Percentiles rank a stretch among this genome's conserved stretches.
Conservation (phyloP, 1,140 invertebrate species). For the Hycleus phaleratus region DNA sequence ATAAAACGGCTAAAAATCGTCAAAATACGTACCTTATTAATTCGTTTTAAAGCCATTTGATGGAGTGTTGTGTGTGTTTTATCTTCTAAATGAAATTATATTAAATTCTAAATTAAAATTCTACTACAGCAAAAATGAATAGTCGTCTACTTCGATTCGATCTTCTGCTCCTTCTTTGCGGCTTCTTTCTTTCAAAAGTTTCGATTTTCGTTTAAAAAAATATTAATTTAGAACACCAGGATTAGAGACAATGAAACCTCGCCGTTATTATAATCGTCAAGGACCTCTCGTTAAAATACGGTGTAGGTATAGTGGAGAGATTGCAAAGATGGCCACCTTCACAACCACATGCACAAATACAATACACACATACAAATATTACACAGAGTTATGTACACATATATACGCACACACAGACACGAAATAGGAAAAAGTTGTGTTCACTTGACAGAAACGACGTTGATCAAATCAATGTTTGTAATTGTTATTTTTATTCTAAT, state of each 20-base stretch:
- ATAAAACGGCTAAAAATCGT: too few relatives aligned
- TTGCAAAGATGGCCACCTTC: constrained; percentile 59
- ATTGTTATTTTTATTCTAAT: constrained; percentile 14
- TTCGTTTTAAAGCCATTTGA: constrained; percentile 92
- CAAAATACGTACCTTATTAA: constrained; percentile 77
- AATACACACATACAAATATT: too few relatives aligned
- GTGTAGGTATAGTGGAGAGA: constrained; percentile 44
- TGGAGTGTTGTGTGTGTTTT: constrained; percentile 47
- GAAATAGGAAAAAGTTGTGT: constrained; percentile 39
- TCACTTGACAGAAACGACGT: neutral
- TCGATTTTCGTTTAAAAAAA: too few relatives aligned
- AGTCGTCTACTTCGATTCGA: too few relatives aligned
- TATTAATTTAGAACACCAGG: too few relatives aligned
- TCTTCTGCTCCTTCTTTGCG: too few relatives aligned
- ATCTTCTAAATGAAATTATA: constrained; percentile 42
- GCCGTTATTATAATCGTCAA: constrained; percentile 39
- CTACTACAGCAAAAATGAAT: too few relatives aligned
- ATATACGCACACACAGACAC: constrained; percentile 39
- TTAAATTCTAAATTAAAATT: constrained; percentile 30
- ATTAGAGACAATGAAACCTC: constrained; percentile 51
- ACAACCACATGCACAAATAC: constrained; percentile 38
- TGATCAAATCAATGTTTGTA: constrained; percentile 38
- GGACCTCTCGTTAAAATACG: constrained; percentile 44
- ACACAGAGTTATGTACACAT: too few relatives aligned
- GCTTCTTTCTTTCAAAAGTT: too few relatives aligned